Evolutionary conservation across 1,140 invertebrate genomes (phyloP).

Genomic region (Hesperophylax magnus): DNA sequence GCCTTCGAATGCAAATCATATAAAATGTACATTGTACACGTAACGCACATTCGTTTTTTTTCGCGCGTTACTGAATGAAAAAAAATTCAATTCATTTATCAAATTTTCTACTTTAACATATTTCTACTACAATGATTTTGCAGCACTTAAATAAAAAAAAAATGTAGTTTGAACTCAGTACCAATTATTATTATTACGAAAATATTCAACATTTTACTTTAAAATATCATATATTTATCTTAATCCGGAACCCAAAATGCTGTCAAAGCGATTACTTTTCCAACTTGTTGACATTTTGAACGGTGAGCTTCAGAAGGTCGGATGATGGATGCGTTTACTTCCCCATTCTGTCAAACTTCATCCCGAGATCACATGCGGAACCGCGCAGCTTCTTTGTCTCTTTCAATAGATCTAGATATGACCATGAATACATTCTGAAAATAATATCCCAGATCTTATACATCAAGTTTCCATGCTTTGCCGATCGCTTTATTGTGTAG

Average conservation of each 20-base stretch:
- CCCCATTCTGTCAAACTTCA: constrained; percentile 23
- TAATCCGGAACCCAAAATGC: neutral
- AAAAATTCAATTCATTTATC: too few species aligned
- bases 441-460: neutral
- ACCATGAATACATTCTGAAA: neutral
- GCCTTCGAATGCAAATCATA: too few species aligned
- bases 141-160: too few species aligned
- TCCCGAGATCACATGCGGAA: constrained; percentile 34
- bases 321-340: constrained; percentile 32
- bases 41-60: too few species aligned
- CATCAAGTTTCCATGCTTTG: too few species aligned
- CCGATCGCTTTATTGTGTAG: too few species aligned
- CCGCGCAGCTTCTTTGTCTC: constrained; percentile 5
- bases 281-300: constrained; percentile 50
- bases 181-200: neutral
- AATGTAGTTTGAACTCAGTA: neutral
- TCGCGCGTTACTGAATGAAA: too few species aligned
- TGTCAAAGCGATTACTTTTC: constrained; percentile 1
- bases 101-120: too few species aligned
- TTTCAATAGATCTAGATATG: constrained; percentile 7
- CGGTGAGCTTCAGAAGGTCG: constrained; percentile 32
- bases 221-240: neutral
- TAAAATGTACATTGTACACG: too few species aligned
- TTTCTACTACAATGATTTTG: too few species aligned
- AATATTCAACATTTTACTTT: neutral